phyloP scores from a whole-genome alignment of 2,113 vertebrate genomes.

The Chaenogobius annularis region DNA sequence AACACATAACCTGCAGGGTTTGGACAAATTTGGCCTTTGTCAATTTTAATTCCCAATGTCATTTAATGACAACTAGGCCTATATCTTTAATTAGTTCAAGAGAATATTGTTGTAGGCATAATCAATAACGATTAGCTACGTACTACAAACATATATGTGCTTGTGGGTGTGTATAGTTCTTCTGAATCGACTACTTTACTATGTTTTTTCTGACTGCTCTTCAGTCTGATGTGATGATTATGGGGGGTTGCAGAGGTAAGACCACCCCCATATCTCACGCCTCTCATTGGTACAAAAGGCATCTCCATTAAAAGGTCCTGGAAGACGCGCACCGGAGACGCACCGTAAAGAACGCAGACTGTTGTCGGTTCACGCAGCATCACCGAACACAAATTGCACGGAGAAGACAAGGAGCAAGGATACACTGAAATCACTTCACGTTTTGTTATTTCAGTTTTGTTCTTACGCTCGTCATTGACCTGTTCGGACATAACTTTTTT shows the following conservation, averaged over 20 bases:
- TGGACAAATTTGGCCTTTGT: background rate
- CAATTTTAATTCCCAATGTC: background rate
- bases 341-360: background rate
- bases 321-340: background rate
- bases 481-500: background rate
- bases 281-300: conserved; percentile 4
- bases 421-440: background rate
- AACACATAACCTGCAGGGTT: background rate
- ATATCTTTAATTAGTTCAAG: background rate
- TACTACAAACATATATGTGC: too few relatives aligned
- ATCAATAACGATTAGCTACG: too few relatives aligned
- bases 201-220: background rate
- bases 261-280: conserved; percentile 18
- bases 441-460: background rate
- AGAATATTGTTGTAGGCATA: background rate
- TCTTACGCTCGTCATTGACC: background rate
- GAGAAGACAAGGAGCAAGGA: background rate
- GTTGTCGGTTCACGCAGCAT: background rate
- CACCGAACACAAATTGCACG: background rate
- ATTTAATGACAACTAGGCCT: background rate
- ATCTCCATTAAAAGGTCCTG: conserved; percentile 16
- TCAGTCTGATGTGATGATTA: background rate
- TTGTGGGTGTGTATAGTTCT: too few relatives aligned
- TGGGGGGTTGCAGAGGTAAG: conserved; percentile 10
- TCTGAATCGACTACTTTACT: too few relatives aligned